phyloP scores from a whole-genome alignment of 2,797 vertebrate species.

The Parotocinclus haroldoi region DNA sequence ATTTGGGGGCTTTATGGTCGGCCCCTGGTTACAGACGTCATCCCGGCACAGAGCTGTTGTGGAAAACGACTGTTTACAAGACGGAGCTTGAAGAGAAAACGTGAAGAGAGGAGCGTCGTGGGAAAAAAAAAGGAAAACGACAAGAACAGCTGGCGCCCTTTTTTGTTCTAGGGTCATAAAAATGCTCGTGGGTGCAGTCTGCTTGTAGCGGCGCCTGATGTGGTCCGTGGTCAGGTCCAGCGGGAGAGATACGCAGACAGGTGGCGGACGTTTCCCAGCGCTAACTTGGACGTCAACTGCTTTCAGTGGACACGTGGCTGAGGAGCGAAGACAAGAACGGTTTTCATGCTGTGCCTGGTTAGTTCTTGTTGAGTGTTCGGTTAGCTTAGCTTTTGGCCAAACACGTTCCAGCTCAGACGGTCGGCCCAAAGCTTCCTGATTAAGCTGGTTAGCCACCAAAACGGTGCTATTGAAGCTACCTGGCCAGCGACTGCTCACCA shows the following conservation, averaged over 20 bases:
- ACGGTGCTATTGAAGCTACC: too few relatives aligned
- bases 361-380: too few relatives aligned
- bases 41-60: constrained; percentile 48
- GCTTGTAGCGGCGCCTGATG: constrained; percentile 50
- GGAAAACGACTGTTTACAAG: constrained; percentile 44
- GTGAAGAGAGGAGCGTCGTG: constrained; percentile 10
- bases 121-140: constrained; percentile 54
- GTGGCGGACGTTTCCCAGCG: constrained; percentile 1
- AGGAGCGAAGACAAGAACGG: too few relatives aligned
- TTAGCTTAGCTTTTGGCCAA: too few relatives aligned
- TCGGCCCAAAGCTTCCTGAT: too few relatives aligned
- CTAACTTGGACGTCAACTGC: not conserved
- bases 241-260: constrained; percentile 9
- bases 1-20: constrained; percentile 54
- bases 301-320: constrained; percentile 6
- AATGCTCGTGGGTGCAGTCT: constrained; percentile 50
- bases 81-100: constrained; percentile 18
- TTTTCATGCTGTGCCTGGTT: too few relatives aligned
- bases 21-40: constrained; percentile 40
- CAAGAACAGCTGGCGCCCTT: constrained; percentile 50
- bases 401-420: too few relatives aligned
- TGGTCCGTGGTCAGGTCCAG: constrained; percentile 33
- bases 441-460: too few relatives aligned
- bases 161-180: constrained; percentile 55
- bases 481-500: too few relatives aligned